Evolutionary conservation across 2,888 invertebrate species (phyloP), one percentile per base, ranked within the genome.

Genomic region (Liposcelis brunnea): DNA sequence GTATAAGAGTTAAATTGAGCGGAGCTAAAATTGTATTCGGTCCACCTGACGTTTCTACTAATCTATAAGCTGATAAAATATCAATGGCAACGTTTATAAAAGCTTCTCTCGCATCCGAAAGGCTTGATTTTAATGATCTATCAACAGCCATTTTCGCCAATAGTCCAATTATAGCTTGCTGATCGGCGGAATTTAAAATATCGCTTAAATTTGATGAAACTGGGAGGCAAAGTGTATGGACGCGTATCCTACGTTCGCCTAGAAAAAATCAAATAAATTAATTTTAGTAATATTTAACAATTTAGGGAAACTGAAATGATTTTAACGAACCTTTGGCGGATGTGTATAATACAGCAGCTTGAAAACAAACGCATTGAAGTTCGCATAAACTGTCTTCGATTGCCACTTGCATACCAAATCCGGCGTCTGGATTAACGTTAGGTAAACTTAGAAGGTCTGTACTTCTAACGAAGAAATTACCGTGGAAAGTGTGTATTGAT

Each of bases 141-240:
- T 98, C 97, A 49, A 91, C 94, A 50, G 94, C 95, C 94, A 99
- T 97, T 74, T 97, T 97, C 18, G 89, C 77, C 21, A 99, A 69
- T 50, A 99, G 65, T 45, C 90, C 90, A 45, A 90, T 72, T 52
- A 97, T 90, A 51, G 89, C 87, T 61, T 91, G 85, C 58, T 93
- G 83, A 66, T 98, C 97, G 1, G 95, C 97, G 10, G 77, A 72
- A 59, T 83, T 77, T 55, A 94, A 71, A 4, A 98, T 74, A 56
- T 95, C 95, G 1, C 79, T 72, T 46, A 97, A 61, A 54, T 77
- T 87, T 46, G 76, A 74, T 0, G 83, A 82, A 2, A 94, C 82
- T 1, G 97, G 97, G 52, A 98, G 63, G 61, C 95, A 94, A 50
- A 98, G 63, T 0, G 98, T 99, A 64, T 98, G 97, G 12, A 98